Conservation (phyloP, 2,888 invertebrate species). For the Catocala nupta region DNA sequence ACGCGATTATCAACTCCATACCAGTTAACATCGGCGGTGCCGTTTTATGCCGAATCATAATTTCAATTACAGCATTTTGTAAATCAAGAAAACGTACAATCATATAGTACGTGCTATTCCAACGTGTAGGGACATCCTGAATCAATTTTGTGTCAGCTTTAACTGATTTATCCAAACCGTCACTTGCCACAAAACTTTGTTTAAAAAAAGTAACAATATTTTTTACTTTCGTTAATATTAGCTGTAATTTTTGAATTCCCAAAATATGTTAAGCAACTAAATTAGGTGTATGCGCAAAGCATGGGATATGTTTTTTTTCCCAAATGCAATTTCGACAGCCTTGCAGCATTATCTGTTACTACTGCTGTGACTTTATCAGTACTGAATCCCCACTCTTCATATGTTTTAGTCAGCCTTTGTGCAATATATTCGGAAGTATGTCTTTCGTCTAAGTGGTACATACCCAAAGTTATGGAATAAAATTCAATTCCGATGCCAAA, state of each 20-base stretch:
- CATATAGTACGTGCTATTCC: slow-evolving; percentile 55
- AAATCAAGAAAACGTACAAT: slow-evolving; percentile 57
- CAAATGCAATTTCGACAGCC: no score
- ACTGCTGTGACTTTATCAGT: no score
- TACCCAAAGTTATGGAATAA: no score
- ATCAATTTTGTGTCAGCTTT: slow-evolving; percentile 46
- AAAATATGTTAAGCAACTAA: no score
- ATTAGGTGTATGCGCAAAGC: no score
- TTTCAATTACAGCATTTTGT: slow-evolving; percentile 47
- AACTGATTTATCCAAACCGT: slow-evolving; percentile 47
- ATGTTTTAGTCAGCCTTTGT: no score
- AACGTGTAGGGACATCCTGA: slow-evolving; percentile 47
- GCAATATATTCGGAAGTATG: no score
- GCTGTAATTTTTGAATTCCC: slow-evolving; percentile 30
- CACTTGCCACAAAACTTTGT: slow-evolving; percentile 48
- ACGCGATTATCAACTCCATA: slow-evolving; percentile 47
- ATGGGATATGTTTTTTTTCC: no score
- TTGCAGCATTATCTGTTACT: no score
- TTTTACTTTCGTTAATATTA: slow-evolving; percentile 48
- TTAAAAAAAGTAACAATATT: slow-evolving; percentile 48
- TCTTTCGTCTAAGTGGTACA: no score
- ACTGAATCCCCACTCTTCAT: no score
- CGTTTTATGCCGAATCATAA: slow-evolving; percentile 44
- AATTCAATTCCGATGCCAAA: no score
- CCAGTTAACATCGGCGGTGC: slow-evolving; percentile 57